phyloP scores from a whole-genome alignment of 2,888 invertebrate species.

The Nematopogon swammerdamellus region DNA sequence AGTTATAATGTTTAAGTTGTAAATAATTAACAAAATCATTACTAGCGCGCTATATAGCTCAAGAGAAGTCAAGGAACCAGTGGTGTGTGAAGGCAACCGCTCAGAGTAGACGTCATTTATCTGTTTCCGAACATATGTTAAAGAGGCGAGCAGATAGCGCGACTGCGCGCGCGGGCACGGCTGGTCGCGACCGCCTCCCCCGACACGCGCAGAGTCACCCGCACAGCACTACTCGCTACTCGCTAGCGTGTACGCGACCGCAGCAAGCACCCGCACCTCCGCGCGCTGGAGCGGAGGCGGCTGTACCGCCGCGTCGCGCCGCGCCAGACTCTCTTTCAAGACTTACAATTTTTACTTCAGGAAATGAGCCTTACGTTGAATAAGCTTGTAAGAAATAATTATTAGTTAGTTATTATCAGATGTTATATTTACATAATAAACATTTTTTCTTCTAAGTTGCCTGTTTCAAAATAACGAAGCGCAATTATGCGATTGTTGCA shows the following conservation, averaged over 20 bases:
- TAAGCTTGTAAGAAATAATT: slow-evolving; percentile 38
- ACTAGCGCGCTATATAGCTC: neutral
- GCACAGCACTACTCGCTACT: no score
- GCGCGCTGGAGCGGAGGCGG: no score
- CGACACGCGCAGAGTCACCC: no score
- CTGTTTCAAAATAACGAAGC: slow-evolving; percentile 30
- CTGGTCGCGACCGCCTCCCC: no score
- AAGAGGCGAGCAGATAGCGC: neutral
- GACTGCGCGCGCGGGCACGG: neutral
- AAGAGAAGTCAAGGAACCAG: neutral
- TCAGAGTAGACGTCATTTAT: neutral
- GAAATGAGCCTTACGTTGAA: slow-evolving; percentile 24
- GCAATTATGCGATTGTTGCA: slow-evolving; percentile 32
- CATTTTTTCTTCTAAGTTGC: slow-evolving; percentile 36
- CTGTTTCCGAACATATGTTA: neutral
- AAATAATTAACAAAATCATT: neutral
- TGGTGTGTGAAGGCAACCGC: neutral
- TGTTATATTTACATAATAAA: slow-evolving; percentile 7
- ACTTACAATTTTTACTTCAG: neutral
- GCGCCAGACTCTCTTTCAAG: neutral
- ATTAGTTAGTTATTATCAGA: slow-evolving; percentile 19
- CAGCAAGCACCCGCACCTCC: no score
- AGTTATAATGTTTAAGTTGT: no score
- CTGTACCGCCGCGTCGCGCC: neutral
- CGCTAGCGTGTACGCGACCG: no score